These are phyloP conservation scores for Ctenicera cuprea DNA, from an alignment of 2,888 invertebrate species.

Conservation along the genomic window DNA sequence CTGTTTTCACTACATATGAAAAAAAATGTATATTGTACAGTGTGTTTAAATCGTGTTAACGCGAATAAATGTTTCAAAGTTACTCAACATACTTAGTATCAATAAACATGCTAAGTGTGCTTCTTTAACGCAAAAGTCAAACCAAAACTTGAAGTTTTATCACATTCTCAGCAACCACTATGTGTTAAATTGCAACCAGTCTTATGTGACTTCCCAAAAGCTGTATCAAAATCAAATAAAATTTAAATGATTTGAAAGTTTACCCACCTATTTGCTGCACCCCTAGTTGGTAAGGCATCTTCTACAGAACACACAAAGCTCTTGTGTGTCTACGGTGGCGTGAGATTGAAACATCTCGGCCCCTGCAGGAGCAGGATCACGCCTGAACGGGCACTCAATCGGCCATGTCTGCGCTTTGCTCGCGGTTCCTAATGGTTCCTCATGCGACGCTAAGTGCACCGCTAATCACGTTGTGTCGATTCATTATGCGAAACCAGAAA, in stretches of 20 bases:
- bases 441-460: slow-evolving; percentile 62
- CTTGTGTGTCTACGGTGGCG: slow-evolving; percentile 53
- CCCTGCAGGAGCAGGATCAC: slow-evolving; percentile 49
- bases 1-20: too few species aligned
- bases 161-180: too few species aligned
- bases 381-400: slow-evolving; percentile 55
- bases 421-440: slow-evolving; percentile 61
- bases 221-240: slow-evolving; percentile 33
- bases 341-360: slow-evolving; percentile 58
- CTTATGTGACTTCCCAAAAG: too few species aligned
- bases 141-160: too few species aligned
- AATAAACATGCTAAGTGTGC: too few species aligned
- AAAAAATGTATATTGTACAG: too few species aligned
- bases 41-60: too few species aligned
- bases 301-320: slow-evolving; percentile 49
- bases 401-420: slow-evolving; percentile 53
- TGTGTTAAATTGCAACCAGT: too few species aligned
- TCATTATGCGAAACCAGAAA: slow-evolving; percentile 68
- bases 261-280: slow-evolving; percentile 39
- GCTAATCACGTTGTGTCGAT: slow-evolving; percentile 61
- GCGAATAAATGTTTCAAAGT: too few species aligned
- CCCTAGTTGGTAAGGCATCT: slow-evolving; percentile 48
- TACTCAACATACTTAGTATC: too few species aligned
- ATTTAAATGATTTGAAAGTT: slow-evolving; percentile 38
- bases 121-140: too few species aligned